Conservation (phyloP, 2,113 vertebrate species). For the Guaruba guarouba region DNA sequence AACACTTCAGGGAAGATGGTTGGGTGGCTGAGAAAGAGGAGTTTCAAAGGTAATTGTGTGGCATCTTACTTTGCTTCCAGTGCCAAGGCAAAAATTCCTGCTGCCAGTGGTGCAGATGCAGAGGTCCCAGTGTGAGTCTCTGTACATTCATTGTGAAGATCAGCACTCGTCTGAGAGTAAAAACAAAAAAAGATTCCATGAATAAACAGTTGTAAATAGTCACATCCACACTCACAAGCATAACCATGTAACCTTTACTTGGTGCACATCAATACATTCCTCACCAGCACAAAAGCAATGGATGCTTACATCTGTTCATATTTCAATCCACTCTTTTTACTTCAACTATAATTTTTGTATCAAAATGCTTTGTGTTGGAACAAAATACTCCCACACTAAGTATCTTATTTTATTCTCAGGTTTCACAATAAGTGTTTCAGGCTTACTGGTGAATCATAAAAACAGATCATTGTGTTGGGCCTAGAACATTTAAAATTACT, state of each 20-base stretch:
- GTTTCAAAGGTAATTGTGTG: background rate
- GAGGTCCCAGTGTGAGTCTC: conserved; percentile 96
- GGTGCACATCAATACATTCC: accelerated
- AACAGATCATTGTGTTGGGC: conserved; percentile 72
- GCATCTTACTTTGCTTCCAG: conserved; percentile 92
- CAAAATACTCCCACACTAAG: conserved; percentile 67
- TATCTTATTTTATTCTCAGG: conserved; percentile 65
- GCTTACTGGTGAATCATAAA: conserved; percentile 72
- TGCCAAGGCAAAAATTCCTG: conserved; percentile 94
- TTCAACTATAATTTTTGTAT: conserved; percentile 71
- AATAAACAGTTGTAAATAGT: background rate
- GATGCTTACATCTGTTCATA: conserved; percentile 35
- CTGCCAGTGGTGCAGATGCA: conserved; percentile 93
- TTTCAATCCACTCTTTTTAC: conserved; percentile 33
- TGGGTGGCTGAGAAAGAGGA: background rate
- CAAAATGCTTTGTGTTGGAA: conserved; percentile 62
- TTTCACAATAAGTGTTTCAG: conserved; percentile 68
- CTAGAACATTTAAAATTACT: conserved; percentile 73
- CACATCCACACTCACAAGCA: background rate
- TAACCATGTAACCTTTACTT: background rate
- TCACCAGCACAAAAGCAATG: background rate
- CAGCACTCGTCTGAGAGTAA: conserved; percentile 86
- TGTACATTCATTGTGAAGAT: conserved; percentile 94
- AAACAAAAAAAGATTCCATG: background rate
- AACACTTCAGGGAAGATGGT: background rate